Percentiles rank a stretch among this genome's conserved stretches.
These are phyloP conservation scores for Sorex fumeus DNA, from an alignment of 2,113 vertebrate genomes.

Conservation along the genomic window DNA sequence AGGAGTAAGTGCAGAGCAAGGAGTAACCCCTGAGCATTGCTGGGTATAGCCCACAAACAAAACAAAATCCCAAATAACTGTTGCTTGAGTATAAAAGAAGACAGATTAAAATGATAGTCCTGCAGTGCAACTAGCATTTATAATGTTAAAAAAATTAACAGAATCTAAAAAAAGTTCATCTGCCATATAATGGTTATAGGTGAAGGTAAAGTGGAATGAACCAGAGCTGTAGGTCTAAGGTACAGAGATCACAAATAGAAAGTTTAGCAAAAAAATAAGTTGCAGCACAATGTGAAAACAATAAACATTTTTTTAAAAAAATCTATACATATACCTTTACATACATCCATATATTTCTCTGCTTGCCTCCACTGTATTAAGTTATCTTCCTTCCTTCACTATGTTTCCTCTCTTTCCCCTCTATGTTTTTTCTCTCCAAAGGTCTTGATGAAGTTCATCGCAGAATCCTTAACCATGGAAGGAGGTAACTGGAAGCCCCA, in stretches of 20 bases:
- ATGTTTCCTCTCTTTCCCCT: background rate
- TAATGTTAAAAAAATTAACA: background rate
- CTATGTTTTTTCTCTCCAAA: background rate
- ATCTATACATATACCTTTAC: background rate
- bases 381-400: background rate
- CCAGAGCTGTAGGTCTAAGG: background rate
- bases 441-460: background rate
- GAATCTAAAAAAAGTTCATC: background rate
- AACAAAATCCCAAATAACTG: slow-evolving; percentile 17
- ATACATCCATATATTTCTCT: background rate
- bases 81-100: background rate
- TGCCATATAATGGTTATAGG: background rate
- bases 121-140: background rate
- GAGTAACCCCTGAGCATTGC: too few relatives aligned
- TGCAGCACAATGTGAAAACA: background rate
- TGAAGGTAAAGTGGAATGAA: too few relatives aligned
- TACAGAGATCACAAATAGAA: slow-evolving; percentile 5
- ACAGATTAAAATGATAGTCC: background rate
- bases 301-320: background rate
- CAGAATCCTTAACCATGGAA: background rate
- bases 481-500: background rate
- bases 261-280: background rate
- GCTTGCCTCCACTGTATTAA: background rate
- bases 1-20: too few relatives aligned
- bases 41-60: too few relatives aligned